These are phyloP conservation scores for Phenganax marumi DNA, from an alignment of 92 coral and sea anemone species.

Conservation along the genomic window DNA sequence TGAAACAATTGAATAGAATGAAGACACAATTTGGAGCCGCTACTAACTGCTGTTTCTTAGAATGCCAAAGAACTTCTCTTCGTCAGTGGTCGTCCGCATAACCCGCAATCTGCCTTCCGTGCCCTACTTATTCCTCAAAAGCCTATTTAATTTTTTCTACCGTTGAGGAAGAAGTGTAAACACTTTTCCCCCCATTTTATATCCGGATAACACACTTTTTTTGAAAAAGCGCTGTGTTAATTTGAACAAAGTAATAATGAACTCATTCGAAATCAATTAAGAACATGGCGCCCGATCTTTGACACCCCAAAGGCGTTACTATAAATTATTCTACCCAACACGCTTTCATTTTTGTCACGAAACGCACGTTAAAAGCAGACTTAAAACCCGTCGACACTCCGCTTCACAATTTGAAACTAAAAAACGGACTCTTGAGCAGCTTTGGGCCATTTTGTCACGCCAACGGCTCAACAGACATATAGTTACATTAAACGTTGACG, in stretches of 20 bases:
- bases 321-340: not conserved
- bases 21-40: too few relatives aligned
- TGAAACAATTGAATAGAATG: too few relatives aligned
- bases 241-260: conserved; percentile 5
- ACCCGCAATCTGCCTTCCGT: too few relatives aligned
- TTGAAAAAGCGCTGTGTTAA: not conserved
- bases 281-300: conserved; percentile 1
- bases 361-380: not conserved
- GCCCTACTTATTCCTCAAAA: not conserved
- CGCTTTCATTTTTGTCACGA: not conserved
- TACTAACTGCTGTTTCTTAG: too few relatives aligned
- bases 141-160: not conserved
- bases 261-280: conserved; percentile 21
- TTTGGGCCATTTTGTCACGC: not conserved
- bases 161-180: not conserved
- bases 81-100: not conserved
- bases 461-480: not conserved
- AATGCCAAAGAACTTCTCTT: too few relatives aligned
- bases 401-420: not conserved
- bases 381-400: not conserved
- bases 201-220: not conserved
- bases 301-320: not conserved
- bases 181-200: not conserved
- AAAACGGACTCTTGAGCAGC: not conserved
- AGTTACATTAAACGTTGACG: not conserved